phyloP scores from a whole-genome alignment of 1,140 invertebrate species.

The Metaphire vulgaris region DNA sequence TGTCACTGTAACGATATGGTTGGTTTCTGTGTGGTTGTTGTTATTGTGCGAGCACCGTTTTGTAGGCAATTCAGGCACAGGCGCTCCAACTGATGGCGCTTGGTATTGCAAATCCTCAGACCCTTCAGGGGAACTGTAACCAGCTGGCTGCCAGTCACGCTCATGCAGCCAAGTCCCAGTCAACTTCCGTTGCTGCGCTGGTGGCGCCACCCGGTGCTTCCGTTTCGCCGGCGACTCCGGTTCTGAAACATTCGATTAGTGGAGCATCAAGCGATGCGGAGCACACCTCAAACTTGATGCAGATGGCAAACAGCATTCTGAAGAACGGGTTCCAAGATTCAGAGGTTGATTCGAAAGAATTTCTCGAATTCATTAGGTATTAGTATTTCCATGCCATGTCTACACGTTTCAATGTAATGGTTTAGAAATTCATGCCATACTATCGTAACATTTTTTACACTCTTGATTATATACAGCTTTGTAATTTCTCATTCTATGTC shows the following conservation, averaged over 20 bases:
- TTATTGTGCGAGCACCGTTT: too few relatives aligned
- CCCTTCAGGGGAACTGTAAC: background rate
- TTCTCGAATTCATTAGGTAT: conserved; percentile 20
- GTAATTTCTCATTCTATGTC: too few relatives aligned
- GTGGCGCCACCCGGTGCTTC: background rate
- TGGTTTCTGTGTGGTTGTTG: too few relatives aligned
- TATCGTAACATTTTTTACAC: too few relatives aligned
- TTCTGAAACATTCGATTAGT: background rate
- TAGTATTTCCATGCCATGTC: too few relatives aligned
- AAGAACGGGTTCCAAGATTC: conserved; percentile 9
- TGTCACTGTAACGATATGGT: too few relatives aligned
- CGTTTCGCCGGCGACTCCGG: background rate
- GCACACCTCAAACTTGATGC: background rate
- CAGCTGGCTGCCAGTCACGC: background rate
- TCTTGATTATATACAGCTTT: too few relatives aligned
- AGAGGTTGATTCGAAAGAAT: conserved; percentile 22
- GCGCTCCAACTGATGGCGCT: conserved; percentile 21
- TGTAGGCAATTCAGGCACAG: conserved; percentile 18
- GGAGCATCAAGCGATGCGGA: background rate
- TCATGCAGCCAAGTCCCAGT: background rate
- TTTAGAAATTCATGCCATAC: too few relatives aligned
- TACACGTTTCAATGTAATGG: too few relatives aligned
- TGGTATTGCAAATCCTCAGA: background rate
- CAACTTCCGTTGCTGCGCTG: background rate
- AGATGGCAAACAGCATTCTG: background rate